Percentiles rank a stretch among this genome's conserved stretches.
phyloP scores from a whole-genome alignment of 2,113 vertebrate genomes.

The Zeus faber region DNA sequence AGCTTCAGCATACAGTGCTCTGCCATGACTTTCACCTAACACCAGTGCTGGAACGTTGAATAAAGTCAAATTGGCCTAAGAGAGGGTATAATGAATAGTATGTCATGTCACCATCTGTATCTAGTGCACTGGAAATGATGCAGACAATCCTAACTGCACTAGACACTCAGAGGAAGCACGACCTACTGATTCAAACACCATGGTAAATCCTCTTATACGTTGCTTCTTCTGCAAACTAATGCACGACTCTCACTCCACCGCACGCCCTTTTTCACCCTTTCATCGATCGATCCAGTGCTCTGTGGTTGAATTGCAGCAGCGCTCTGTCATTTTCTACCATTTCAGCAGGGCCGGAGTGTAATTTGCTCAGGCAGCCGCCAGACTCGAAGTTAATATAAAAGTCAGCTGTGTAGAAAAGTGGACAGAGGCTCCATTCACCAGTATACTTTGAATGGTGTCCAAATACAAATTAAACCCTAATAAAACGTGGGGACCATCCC shows the following conservation, averaged over 20 bases:
- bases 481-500: too few species aligned
- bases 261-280: too few species aligned
- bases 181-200: slow-evolving; percentile 45
- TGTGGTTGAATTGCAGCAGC: too few species aligned
- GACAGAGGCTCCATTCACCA: slow-evolving; percentile 68
- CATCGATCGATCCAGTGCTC: too few species aligned
- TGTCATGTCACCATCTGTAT: slow-evolving; percentile 52
- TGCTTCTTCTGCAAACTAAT: too few species aligned
- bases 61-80: not conserved
- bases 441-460: slow-evolving; percentile 39
- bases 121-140: slow-evolving; percentile 67
- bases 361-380: slow-evolving; percentile 34
- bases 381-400: slow-evolving; percentile 49
- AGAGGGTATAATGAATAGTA: slow-evolving; percentile 27
- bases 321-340: slow-evolving; percentile 36
- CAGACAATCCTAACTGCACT: slow-evolving; percentile 65
- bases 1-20: not conserved
- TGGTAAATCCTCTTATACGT: slow-evolving; percentile 48
- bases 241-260: too few species aligned
- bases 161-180: slow-evolving; percentile 47
- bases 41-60: not conserved
- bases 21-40: slow-evolving; percentile 1
- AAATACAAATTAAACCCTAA: slow-evolving; percentile 31
- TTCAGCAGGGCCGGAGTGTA: slow-evolving; percentile 24
- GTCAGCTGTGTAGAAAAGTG: slow-evolving; percentile 41